phyloP scores from a whole-genome alignment of 1,140 invertebrate genomes.

The Choristoneura fumiferana region DNA sequence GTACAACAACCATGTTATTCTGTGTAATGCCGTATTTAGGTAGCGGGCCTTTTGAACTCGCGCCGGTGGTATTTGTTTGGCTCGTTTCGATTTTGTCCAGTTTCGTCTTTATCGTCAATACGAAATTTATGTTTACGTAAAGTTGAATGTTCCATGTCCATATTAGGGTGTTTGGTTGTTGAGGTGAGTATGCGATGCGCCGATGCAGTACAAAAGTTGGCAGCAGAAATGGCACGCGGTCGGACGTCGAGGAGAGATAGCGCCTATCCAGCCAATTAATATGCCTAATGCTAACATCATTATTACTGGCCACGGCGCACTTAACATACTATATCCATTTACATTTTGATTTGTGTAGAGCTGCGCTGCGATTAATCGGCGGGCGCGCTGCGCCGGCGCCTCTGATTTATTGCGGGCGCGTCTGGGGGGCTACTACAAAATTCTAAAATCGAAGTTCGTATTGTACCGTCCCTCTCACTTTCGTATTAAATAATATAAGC shows the following conservation, averaged over 20 bases:
- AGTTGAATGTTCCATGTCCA: neutral
- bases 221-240: conserved; percentile 48
- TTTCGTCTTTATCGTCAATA: conserved; percentile 45
- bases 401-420: conserved; percentile 58
- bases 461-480: too few relatives aligned
- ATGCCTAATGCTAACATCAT: conserved; percentile 78
- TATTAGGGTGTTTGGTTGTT: too few relatives aligned
- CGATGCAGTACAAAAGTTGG: conserved; percentile 5
- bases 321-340: conserved; percentile 77
- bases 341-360: conserved; percentile 76
- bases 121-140: conserved; percentile 32
- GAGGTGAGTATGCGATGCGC: neutral
- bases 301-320: conserved; percentile 71
- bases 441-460: too few relatives aligned
- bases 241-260: conserved; percentile 57
- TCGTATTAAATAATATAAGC: too few relatives aligned
- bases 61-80: conserved; percentile 42
- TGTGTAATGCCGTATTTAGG: conserved; percentile 68
- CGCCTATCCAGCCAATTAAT: conserved; percentile 74
- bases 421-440: conserved; percentile 19
- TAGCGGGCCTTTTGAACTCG: conserved; percentile 65
- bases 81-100: conserved; percentile 48
- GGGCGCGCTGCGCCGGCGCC: conserved; percentile 62
- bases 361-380: conserved; percentile 69
- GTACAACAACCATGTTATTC: conserved; percentile 66